These are phyloP conservation scores for Pelagia noctiluca DNA, from an alignment of 30 jellyfish, hydroid and myxozoan genomes.

Conservation along the genomic window DNA sequence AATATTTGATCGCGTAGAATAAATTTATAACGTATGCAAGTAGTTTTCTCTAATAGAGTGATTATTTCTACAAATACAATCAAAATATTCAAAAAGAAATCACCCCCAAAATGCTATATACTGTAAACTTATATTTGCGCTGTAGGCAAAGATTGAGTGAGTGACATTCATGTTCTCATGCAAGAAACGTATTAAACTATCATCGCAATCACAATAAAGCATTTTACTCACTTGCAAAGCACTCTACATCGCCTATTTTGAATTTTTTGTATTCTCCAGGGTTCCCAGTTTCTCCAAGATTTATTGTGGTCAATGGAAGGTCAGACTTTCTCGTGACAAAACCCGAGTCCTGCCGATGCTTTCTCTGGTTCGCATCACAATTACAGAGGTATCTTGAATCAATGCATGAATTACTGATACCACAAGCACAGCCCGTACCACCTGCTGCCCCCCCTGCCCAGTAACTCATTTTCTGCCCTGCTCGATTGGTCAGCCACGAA, in stretches of 20 bases:
- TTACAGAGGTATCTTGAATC: slow-evolving; percentile 5
- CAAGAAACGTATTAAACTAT: not conserved
- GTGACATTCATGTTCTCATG: not conserved
- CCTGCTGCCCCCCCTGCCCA: slow-evolving; percentile 53
- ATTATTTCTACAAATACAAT: too few species aligned
- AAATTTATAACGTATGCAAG: too few species aligned
- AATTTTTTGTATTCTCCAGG: not conserved
- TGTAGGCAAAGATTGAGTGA: not conserved
- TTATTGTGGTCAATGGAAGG: slow-evolving; percentile 35
- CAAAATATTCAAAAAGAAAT: too few species aligned
- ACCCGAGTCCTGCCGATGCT: slow-evolving; percentile 21
- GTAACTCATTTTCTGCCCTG: slow-evolving; percentile 29
- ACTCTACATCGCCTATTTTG: slow-evolving; percentile 23
- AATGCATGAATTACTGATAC: slow-evolving; percentile 25
- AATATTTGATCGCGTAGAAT: too few species aligned
- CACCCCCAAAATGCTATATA: too few species aligned
- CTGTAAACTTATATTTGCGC: too few species aligned
- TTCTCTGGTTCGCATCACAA: slow-evolving; percentile 44
- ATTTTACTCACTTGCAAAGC: slow-evolving; percentile 13
- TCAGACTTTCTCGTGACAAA: slow-evolving; percentile 48
- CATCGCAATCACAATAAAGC: not conserved
- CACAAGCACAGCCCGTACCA: slow-evolving; percentile 64
- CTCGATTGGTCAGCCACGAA: slow-evolving; percentile 14
- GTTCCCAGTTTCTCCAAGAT: slow-evolving; percentile 36
- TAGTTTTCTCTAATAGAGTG: too few species aligned